A percentile compares a stretch with the other conserved stretches of the same genome.
phyloP scores from a whole-genome alignment of 2,888 invertebrate genomes.

The Pandemis cinnamomeana region DNA sequence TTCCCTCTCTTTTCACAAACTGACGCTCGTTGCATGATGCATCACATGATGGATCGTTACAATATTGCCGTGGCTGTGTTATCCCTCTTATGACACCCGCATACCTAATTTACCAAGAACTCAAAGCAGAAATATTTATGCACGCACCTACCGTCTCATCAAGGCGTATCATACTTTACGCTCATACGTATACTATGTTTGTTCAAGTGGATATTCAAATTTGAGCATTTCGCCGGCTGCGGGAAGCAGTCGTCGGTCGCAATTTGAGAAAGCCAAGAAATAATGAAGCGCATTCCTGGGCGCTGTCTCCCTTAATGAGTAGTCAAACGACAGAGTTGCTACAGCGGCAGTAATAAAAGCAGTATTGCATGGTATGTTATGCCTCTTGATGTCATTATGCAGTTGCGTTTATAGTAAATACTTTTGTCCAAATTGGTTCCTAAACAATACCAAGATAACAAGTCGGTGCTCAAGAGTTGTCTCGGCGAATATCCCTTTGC shows the following conservation, averaged over 20 bases:
- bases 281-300: slow-evolving; percentile 62
- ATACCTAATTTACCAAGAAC: slow-evolving; percentile 7
- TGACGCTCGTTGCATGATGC: slow-evolving; percentile 23
- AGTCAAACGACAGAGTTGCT: slow-evolving; percentile 57
- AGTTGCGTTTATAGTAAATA: no score
- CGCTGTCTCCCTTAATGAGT: slow-evolving; percentile 61
- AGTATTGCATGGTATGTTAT: background rate
- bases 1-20: background rate
- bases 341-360: slow-evolving; percentile 13
- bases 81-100: slow-evolving; percentile 4
- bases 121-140: background rate
- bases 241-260: slow-evolving; percentile 48
- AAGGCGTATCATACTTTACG: slow-evolving; percentile 26
- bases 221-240: slow-evolving; percentile 55
- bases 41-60: slow-evolving; percentile 29
- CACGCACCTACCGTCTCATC: slow-evolving; percentile 1
- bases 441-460: no score
- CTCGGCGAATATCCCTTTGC: no score
- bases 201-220: slow-evolving; percentile 48
- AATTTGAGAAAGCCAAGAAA: slow-evolving; percentile 59
- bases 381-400: no score
- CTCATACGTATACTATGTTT: slow-evolving; percentile 31
- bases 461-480: no score
- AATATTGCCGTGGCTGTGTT: slow-evolving; percentile 10
- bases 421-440: no score